Base-by-base conservation (phyloP, 2,113 vertebrate species). In the Cinclus cinclus region DNA sequence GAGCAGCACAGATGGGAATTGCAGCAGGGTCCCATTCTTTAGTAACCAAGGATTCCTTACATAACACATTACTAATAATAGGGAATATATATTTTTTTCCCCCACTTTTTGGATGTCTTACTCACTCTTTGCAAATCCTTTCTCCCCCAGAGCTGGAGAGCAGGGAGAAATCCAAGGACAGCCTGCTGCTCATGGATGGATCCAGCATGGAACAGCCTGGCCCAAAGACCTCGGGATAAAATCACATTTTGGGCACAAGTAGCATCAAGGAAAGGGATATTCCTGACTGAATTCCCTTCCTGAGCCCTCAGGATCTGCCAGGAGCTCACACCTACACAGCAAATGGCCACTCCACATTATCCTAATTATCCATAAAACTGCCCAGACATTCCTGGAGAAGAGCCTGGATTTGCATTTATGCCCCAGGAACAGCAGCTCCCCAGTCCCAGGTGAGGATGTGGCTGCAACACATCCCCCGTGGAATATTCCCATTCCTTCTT, bases 401-500 rank as follows among this genome's bases (percentile, higher is more conserved):
- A 52, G 47, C 49, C 55, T 33, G 53, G 42, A 10, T 25, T 9
- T 10, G 68, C 8, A 13, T 67, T 47, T 12, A 1, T 25, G 33
- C 5, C 60, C 28, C 64, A n/a, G 31, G 30, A 14, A 2, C 31
- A 6, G 30, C 60, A 83, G 41, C 46, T 69, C 25, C 24, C 28
- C 35, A 9, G 15, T 11, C 5, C 9, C 55, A 35, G 64, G 53
- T 11, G 53, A 73, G 49, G 33, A 13, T 11, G 15, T 23, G 41
- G 7, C 13, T 16, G 63, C 76, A 58, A 23, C 3, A 0, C 2
- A 4, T 3, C 11, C 8, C 63, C 11, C 13, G 1, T 42, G 67
- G 31, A 49, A 30, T 15, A n/a, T 13, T 78, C 75, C 60, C 58
- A 1, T 30, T 35, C 39, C n/a, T 68, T 31, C 19, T 31, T 14